A percentile compares a stretch with the other conserved stretches of the same genome.
phyloP scores from a whole-genome alignment of 2,888 invertebrate genomes.

The Eumacrocentrus americanus region DNA sequence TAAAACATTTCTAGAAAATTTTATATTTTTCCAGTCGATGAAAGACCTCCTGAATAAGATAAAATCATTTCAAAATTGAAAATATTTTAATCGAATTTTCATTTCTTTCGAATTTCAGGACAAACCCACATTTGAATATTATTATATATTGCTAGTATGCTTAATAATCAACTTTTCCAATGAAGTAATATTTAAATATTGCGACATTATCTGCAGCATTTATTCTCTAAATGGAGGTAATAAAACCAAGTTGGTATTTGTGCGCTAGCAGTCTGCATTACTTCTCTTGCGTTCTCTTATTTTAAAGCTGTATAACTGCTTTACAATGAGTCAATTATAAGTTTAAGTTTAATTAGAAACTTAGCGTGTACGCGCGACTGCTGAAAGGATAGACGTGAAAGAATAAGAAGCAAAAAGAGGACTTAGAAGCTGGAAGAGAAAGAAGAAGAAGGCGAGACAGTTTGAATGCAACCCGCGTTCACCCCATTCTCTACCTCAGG shows the following conservation, averaged over 20 bases:
- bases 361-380: conserved; percentile 41
- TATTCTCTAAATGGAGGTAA: background rate
- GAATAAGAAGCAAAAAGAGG: conserved; percentile 22
- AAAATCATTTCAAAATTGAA: background rate
- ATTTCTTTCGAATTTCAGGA: too few species aligned
- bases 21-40: too few species aligned
- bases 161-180: too few species aligned
- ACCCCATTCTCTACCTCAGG: conserved; percentile 29
- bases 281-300: background rate
- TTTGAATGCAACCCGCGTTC: conserved; percentile 33
- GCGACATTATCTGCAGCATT: background rate
- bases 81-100: background rate
- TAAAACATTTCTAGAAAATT: too few species aligned
- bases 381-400: conserved; percentile 15
- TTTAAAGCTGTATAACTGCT: conserved; percentile 41
- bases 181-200: too few species aligned
- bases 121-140: too few species aligned
- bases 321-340: conserved; percentile 61
- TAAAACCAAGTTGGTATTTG: background rate
- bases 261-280: background rate
- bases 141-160: background rate
- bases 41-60: too few species aligned
- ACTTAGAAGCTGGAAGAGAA: conserved; percentile 13
- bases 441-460: conserved; percentile 22
- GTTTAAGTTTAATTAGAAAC: conserved; percentile 61